Evolutionary conservation across 2,797 vertebrate species (phyloP).

Genomic region (Tragelaphus eurycerus): DNA sequence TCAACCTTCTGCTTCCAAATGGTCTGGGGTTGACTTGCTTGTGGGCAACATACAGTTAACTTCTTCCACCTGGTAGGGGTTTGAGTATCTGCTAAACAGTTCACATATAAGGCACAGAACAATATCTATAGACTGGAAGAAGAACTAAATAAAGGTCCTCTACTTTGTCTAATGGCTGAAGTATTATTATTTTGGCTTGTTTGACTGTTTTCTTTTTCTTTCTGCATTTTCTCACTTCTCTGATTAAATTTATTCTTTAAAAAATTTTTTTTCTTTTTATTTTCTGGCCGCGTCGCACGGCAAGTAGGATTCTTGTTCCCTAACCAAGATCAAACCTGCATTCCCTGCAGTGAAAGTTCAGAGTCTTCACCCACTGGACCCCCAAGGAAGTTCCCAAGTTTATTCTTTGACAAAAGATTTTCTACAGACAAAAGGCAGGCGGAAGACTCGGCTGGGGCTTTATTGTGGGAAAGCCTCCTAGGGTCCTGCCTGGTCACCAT

Average conservation of each 20-base stretch:
- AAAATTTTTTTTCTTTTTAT: background rate
- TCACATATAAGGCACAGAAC: background rate
- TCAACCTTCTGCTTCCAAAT: background rate
- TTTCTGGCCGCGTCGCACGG: rapidly evolving
- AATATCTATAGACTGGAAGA: background rate
- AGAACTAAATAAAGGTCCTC: background rate
- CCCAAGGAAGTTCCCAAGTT: background rate
- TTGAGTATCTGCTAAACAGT: background rate
- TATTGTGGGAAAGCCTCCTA: background rate
- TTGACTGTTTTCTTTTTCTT: background rate
- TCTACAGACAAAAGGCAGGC: background rate
- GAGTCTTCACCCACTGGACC: background rate
- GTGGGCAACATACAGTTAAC: background rate
- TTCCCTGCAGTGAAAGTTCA: background rate
- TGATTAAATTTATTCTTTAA: background rate
- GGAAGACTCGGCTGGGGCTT: background rate
- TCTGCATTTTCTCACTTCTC: background rate
- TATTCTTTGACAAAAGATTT: background rate
- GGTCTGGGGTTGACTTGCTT: background rate
- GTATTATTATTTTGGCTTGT: background rate
- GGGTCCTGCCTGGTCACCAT: background rate
- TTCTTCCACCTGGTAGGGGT: background rate
- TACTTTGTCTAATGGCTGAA: background rate
- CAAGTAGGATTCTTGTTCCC: background rate
- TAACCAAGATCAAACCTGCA: background rate